Percentiles rank a stretch among this genome's conserved stretches.
phyloP scores from a whole-genome alignment of 2,113 vertebrate genomes.

The Dipodomys spectabilis region DNA sequence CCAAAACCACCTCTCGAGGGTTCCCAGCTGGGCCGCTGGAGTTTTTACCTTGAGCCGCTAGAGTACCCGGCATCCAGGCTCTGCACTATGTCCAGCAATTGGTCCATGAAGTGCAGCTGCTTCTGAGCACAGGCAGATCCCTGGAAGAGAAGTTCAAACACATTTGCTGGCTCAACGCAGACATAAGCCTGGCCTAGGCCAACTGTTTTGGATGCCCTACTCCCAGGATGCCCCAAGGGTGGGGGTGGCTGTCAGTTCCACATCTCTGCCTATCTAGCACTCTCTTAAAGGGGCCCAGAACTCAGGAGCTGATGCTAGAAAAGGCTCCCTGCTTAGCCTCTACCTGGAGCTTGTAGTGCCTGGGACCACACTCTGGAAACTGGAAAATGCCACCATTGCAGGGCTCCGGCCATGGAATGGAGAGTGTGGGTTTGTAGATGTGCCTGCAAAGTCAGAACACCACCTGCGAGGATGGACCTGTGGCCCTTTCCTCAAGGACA shows the following conservation, averaged over 20 bases:
- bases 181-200: too few species aligned
- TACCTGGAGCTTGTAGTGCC: neutral
- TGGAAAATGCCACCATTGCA: neutral
- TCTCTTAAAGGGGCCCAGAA: neutral
- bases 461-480: neutral
- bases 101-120: slow-evolving; percentile 89
- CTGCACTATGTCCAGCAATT: slow-evolving; percentile 81
- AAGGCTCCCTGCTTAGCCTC: neutral
- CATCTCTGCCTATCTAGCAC: neutral
- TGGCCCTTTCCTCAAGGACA: neutral
- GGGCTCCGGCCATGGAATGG: too few species aligned
- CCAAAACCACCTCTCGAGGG: neutral
- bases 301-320: neutral
- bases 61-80: neutral
- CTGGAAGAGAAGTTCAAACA: slow-evolving; percentile 77
- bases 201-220: neutral
- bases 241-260: neutral
- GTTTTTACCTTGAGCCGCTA: slow-evolving; percentile 68
- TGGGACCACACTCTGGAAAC: neutral
- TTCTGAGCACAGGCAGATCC: slow-evolving; percentile 81
- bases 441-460: neutral
- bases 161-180: neutral
- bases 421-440: neutral
- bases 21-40: fast-evolving
- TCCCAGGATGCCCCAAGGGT: neutral